Base-by-base conservation (phyloP, 2,113 vertebrate genomes). In the Leptobrachium leishanense region DNA sequence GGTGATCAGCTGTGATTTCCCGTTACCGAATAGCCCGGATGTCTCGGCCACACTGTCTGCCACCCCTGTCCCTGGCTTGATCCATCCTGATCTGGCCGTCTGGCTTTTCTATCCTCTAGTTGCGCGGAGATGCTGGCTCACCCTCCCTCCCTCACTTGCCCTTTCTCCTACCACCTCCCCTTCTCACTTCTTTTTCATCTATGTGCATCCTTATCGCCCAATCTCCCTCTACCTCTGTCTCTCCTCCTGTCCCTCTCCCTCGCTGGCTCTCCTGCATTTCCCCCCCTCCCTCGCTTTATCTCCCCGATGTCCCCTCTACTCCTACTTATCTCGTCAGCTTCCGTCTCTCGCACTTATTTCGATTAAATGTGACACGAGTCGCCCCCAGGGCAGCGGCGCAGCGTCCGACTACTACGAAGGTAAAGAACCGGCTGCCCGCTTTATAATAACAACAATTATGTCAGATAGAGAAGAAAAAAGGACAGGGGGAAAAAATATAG, bases 361-460 rank as follows among this genome's bases (percentile, higher is more conserved):
- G 71, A 81, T 81, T 81, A 81, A 62, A 81, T 67, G 72, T 74
- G 64, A 74, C 78, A 81, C 31, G 10, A n/a, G 57, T 79, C 71
- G 43, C 71, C 78, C 71, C 8, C 12, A 68, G 77, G 20, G 64
- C 64, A 13, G 78, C 68, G 78, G 74, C 72, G 41, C 71, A 5
- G 12, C 42, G 40, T 42, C 50, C 65, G 50, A 71, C 78, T 71
- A 41, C 39, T 63, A 41, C 68, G 4, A 64, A 43, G 42, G 68
- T 43, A 53, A 6, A 71, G 44, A 2, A 39, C 74, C 55, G 54
- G 6, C 74, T 68, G 75, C 66, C 75, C 65, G 43, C 75, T 57
- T 66, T 53, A 12, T 59, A 31, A 31, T 31, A 31, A 31, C 20
- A 31, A 6, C 69, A 57, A 68, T 77, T 40, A 77, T 68, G 50